Conservation (phyloP, 2,797 vertebrate genomes). For the Microcaecilia unicolor region DNA sequence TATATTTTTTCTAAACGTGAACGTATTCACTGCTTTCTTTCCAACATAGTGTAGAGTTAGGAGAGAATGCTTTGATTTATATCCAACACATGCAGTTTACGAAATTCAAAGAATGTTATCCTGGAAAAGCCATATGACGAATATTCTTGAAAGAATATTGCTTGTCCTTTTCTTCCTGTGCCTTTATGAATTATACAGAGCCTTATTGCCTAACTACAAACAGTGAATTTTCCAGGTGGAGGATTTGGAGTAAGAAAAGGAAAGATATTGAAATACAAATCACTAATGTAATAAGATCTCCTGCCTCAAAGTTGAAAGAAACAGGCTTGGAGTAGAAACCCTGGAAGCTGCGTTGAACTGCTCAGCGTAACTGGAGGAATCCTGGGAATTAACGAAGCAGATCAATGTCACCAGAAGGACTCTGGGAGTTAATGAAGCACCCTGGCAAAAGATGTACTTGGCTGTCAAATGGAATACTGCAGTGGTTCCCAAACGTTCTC, state of each 20-base stretch:
- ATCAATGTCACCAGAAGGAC: no score
- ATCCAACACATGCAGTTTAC: slow-evolving; percentile 5
- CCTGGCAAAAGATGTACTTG: slow-evolving; percentile 5
- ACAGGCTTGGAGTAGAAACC: not conserved
- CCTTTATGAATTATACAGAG: slow-evolving; percentile 33
- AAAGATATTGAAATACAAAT: slow-evolving; percentile 16
- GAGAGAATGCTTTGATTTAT: slow-evolving; percentile 28
- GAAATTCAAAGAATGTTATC: slow-evolving; percentile 35
- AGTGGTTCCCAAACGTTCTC: no score
- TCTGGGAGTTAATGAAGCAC: not conserved
- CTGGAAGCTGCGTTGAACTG: not conserved
- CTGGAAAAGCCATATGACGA: slow-evolving; percentile 16
- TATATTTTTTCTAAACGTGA: not conserved
- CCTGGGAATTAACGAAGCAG: no score
- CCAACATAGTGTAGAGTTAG: slow-evolving; percentile 22
- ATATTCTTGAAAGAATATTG: slow-evolving; percentile 17
- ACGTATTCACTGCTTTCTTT: slow-evolving; percentile 35
- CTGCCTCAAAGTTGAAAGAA: slow-evolving; percentile 10
- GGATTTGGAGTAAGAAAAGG: slow-evolving; percentile 25
- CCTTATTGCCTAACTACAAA: slow-evolving; percentile 26
- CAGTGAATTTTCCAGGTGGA: slow-evolving; percentile 43
- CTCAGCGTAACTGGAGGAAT: slow-evolving; percentile 4
- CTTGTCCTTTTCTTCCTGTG: slow-evolving; percentile 24
- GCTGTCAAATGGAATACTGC: slow-evolving; percentile 10
- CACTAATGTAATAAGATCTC: slow-evolving; percentile 4